These are phyloP conservation scores for Porites australiensis DNA, from an alignment of 64 coral and sea anemone genomes.

Conservation along the genomic window DNA sequence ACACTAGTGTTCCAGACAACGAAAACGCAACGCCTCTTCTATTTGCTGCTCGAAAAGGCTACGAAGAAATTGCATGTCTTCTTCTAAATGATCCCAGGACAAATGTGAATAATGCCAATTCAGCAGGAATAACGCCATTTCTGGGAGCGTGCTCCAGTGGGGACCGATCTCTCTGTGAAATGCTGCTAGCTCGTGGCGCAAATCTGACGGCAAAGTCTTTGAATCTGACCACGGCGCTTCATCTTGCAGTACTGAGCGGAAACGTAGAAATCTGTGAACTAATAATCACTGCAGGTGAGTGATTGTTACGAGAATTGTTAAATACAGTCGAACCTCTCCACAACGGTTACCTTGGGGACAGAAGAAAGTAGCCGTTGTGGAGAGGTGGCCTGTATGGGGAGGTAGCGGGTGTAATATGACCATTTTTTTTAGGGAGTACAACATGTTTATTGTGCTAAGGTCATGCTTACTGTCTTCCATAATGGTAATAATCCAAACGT, in stretches of 20 bases:
- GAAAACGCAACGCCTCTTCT: slow-evolving; percentile 28
- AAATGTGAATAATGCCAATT: slow-evolving; percentile 27
- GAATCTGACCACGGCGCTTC: slow-evolving; percentile 43
- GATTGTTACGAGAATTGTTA: no score
- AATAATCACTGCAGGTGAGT: slow-evolving; percentile 54
- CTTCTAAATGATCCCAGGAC: slow-evolving; percentile 15
- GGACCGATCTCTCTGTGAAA: slow-evolving; percentile 27
- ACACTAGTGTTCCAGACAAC: slow-evolving; percentile 14
- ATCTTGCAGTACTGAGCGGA: slow-evolving; percentile 21
- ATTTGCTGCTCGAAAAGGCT: slow-evolving; percentile 40
- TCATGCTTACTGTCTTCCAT: no score
- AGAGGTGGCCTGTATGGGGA: no score
- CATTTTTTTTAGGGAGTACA: no score
- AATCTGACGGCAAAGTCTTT: slow-evolving; percentile 13
- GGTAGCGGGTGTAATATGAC: no score
- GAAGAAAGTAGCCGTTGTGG: no score
- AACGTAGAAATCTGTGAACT: slow-evolving; percentile 22
- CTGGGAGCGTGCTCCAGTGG: slow-evolving; percentile 17
- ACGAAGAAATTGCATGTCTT: slow-evolving; percentile 39
- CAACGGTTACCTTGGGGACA: no score
- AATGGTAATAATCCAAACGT: no score
- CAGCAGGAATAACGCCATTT: slow-evolving; percentile 29
- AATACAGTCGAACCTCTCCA: no score
- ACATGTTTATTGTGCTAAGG: no score
- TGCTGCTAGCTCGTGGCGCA: slow-evolving; percentile 20